Evolutionary conservation across 2,797 vertebrate genomes (phyloP).

Genomic region (Semaprochilodus insignis): DNA sequence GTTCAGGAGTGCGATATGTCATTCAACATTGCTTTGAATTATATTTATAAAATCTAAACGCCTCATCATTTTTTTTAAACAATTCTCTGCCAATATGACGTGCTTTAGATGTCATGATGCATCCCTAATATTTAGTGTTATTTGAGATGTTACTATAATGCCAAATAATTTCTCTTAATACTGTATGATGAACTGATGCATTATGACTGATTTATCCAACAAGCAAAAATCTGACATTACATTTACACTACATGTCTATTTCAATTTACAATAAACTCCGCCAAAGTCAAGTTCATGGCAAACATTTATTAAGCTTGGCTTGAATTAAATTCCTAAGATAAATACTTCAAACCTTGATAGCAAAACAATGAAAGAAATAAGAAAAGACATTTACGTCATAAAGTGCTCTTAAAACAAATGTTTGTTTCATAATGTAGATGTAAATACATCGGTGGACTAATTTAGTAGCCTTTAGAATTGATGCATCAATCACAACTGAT

Average conservation of each 20-base stretch:
- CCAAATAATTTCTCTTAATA: neutral
- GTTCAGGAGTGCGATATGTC: too few species aligned
- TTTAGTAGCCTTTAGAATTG: neutral
- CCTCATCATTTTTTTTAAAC: too few species aligned
- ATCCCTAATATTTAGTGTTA: too few species aligned
- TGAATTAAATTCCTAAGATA: neutral
- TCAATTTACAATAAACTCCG: neutral
- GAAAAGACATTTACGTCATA: neutral
- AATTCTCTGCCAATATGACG: too few species aligned
- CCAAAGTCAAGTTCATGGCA: neutral
- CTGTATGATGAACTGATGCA: neutral
- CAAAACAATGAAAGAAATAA: neutral
- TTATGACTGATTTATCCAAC: neutral
- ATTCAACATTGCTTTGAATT: too few species aligned
- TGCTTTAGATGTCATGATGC: too few species aligned
- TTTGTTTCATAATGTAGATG: neutral
- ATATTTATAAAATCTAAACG: too few species aligned
- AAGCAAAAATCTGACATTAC: neutral
- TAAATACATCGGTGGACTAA: neutral
- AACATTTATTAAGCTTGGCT: neutral
- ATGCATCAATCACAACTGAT: neutral
- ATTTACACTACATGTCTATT: neutral
- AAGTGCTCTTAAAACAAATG: neutral
- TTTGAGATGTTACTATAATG: too few species aligned
- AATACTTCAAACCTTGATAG: neutral